Percentiles rank a stretch among this genome's conserved stretches.
phyloP scores from a whole-genome alignment of 2,888 invertebrate genomes.

The Philereme transversata region DNA sequence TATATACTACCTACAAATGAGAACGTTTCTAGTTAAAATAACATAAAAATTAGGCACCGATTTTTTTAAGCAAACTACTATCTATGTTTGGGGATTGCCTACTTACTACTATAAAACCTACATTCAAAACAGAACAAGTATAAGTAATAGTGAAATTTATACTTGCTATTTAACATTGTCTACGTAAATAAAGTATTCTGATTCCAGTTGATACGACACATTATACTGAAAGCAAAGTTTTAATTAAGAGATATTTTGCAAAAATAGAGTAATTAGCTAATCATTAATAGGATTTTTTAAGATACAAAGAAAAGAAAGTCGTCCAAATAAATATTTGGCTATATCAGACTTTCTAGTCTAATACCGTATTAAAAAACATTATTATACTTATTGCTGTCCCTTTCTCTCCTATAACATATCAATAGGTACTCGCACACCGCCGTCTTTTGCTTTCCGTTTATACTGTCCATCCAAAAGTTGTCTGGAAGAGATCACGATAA shows the following conservation, averaged over 20 bases:
- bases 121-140: slow-evolving; percentile 35
- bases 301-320: slow-evolving; percentile 41
- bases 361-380: slow-evolving; percentile 10
- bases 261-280: slow-evolving; percentile 12
- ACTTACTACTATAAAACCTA: slow-evolving; percentile 39
- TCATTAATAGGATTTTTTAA: slow-evolving; percentile 14
- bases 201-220: slow-evolving; percentile 11
- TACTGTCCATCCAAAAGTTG: too few relatives aligned
- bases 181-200: slow-evolving; percentile 33
- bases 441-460: too few relatives aligned
- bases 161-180: slow-evolving; percentile 32
- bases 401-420: neutral
- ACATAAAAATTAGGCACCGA: slow-evolving; percentile 68
- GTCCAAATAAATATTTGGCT: slow-evolving; percentile 46
- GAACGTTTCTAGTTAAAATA: slow-evolving; percentile 42
- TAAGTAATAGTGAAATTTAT: slow-evolving; percentile 42
- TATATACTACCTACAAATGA: slow-evolving; percentile 38
- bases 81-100: slow-evolving; percentile 45
- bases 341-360: slow-evolving; percentile 50
- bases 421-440: neutral
- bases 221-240: neutral
- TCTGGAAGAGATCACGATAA: too few relatives aligned
- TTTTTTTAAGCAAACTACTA: slow-evolving; percentile 67
- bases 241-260: slow-evolving; percentile 4
- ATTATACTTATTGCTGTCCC: neutral